Conservation (phyloP, 1,140 invertebrate genomes). For the Diabrotica virgifera region DNA sequence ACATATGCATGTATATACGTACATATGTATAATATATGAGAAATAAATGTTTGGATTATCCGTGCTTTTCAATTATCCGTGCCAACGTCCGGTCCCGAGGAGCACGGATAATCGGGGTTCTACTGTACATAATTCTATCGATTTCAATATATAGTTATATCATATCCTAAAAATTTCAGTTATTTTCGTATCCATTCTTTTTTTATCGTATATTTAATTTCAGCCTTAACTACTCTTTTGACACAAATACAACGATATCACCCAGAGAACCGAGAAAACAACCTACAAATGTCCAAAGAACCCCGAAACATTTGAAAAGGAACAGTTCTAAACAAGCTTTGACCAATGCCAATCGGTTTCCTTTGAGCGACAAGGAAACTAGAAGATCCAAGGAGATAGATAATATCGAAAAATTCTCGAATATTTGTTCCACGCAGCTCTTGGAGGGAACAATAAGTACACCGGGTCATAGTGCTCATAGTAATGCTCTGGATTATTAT, state of each 20-base stretch:
- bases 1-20: too few relatives aligned
- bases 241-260: conserved; percentile 3
- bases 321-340: not conserved
- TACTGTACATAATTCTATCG: too few relatives aligned
- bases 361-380: conserved; percentile 11
- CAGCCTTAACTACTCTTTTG: conserved; percentile 11
- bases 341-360: not conserved
- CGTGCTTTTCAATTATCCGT: too few relatives aligned
- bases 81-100: too few relatives aligned
- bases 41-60: too few relatives aligned
- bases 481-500: too few relatives aligned
- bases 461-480: too few relatives aligned
- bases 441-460: conserved; percentile 5
- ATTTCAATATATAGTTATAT: too few relatives aligned
- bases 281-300: not conserved
- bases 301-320: not conserved
- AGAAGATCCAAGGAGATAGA: not conserved
- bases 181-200: not conserved
- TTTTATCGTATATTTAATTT: not conserved
- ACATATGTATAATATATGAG: too few relatives aligned
- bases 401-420: conserved; percentile 7
- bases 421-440: conserved; percentile 8
- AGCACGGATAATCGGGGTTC: too few relatives aligned
- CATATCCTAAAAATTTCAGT: not conserved
- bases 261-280: conserved; percentile 9